A percentile compares a stretch with the other conserved stretches of the same genome.
phyloP scores from a whole-genome alignment of 2,113 vertebrate genomes.

The Raja brachyura region DNA sequence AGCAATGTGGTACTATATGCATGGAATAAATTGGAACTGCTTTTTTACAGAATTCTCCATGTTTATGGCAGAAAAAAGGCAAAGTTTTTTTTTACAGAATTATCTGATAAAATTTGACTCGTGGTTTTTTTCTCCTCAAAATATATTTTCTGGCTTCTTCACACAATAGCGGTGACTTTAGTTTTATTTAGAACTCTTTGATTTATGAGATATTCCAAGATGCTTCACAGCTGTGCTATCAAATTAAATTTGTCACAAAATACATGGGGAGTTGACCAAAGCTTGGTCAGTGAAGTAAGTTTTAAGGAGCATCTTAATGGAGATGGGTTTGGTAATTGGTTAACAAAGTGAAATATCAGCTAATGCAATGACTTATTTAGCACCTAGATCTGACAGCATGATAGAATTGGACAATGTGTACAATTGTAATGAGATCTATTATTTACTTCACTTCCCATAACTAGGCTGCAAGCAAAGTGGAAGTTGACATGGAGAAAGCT shows the following conservation, averaged over 20 bases:
- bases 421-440: not conserved
- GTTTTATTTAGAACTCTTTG: too few relatives aligned
- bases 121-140: not conserved
- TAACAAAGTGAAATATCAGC: not conserved
- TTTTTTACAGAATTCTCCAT: not conserved
- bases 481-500: conserved; percentile 89
- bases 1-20: not conserved
- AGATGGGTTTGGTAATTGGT: not conserved
- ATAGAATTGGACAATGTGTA: not conserved
- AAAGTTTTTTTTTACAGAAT: not conserved
- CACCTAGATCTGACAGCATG: not conserved
- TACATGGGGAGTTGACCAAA: too few relatives aligned
- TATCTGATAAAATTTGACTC: not conserved
- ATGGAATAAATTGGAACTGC: not conserved
- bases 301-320: too few relatives aligned
- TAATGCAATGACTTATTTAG: not conserved
- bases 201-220: too few relatives aligned
- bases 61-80: not conserved
- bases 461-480: conserved; percentile 89
- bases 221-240: too few relatives aligned
- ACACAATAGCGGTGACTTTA: not conserved
- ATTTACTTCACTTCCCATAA: not conserved
- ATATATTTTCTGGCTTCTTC: not conserved
- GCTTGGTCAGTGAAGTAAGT: too few relatives aligned
- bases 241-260: too few relatives aligned